Evolutionary conservation across 2,113 vertebrate genomes (phyloP).

Genomic region (Casuarius casuarius): DNA sequence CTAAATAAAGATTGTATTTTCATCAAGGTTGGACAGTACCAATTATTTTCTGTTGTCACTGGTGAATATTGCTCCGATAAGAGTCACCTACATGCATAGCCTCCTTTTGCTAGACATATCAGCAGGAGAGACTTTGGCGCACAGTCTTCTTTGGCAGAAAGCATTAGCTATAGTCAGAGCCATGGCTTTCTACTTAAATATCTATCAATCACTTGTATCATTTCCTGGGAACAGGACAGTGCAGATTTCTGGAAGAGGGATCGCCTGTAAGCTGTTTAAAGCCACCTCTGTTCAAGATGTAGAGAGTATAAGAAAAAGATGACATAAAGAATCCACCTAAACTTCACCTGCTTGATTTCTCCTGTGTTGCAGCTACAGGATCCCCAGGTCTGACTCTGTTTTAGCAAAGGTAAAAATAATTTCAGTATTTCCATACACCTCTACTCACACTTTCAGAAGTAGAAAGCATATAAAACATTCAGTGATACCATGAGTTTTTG

Average conservation of each 20-base stretch:
- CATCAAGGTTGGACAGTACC: not conserved
- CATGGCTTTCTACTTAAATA: not conserved
- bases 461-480: not conserved
- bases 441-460: not conserved
- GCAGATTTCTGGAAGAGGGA: not conserved
- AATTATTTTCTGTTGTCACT: not conserved
- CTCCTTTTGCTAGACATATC: not conserved
- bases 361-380: not conserved
- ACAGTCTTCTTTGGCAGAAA: not conserved
- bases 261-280: not conserved
- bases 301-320: not conserved
- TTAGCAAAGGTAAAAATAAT: not conserved
- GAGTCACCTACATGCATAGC: not conserved
- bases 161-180: not conserved
- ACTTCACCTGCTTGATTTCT: not conserved
- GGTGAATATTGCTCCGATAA: not conserved
- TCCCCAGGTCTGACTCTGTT: not conserved
- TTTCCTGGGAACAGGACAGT: not conserved
- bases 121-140: not conserved
- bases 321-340: not conserved
- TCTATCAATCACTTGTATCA: fast-evolving
- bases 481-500: not conserved
- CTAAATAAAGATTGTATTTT: not conserved
- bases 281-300: fast-evolving
- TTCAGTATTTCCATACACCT: not conserved